Evolutionary conservation across 2,797 vertebrate genomes (phyloP).

Genomic region (Rhadinocentrus ornatus): DNA sequence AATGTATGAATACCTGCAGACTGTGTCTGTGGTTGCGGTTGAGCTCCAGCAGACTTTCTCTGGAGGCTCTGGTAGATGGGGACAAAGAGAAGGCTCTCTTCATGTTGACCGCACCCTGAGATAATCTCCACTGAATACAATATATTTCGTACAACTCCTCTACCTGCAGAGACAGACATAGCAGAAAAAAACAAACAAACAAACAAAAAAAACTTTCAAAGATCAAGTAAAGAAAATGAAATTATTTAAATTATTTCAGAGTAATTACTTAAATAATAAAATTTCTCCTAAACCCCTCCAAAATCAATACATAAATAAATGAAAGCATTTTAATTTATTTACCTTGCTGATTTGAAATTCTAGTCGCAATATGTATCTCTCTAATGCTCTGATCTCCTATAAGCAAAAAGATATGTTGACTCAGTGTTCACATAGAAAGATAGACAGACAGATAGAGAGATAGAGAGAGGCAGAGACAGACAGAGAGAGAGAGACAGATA

Average conservation of each 20-base stretch:
- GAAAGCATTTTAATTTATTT: conserved; percentile 1
- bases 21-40: conserved; percentile 90
- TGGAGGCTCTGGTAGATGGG: conserved; percentile 89
- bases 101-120: conserved; percentile 94
- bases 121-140: conserved; percentile 92
- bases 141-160: conserved; percentile 95
- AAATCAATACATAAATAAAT: background rate
- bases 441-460: too few species aligned
- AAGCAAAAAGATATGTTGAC: background rate
- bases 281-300: background rate
- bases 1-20: conserved; percentile 83
- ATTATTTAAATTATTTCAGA: background rate
- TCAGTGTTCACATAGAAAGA: too few species aligned
- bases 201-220: background rate
- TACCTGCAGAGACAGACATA: conserved; percentile 80
- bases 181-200: too few species aligned
- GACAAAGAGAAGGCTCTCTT: conserved; percentile 89
- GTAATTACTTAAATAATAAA: background rate
- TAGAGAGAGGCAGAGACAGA: too few species aligned
- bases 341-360: conserved; percentile 99
- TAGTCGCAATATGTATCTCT: conserved; percentile 90
- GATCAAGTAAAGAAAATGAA: too few species aligned
- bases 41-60: conserved; percentile 93
- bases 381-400: conserved; percentile 91
- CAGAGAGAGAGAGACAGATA: too few species aligned